phyloP scores from a whole-genome alignment of 2,113 vertebrate species.

The Mellivora capensis region DNA sequence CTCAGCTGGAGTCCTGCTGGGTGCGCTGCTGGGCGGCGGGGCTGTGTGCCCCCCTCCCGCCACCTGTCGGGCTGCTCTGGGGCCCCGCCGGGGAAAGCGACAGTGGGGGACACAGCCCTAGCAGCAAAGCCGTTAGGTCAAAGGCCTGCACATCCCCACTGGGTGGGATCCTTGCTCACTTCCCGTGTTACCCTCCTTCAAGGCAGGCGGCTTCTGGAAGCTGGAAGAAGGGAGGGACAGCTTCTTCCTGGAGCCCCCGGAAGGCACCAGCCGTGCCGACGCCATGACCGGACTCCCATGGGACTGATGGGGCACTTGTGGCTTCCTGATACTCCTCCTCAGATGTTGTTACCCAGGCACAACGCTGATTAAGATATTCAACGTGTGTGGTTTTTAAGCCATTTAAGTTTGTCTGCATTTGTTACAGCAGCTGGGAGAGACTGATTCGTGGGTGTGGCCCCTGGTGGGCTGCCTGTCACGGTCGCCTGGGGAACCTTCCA shows the following conservation, averaged over 20 bases:
- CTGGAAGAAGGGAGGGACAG: background rate
- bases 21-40: fast-evolving
- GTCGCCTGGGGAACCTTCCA: background rate
- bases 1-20: fast-evolving
- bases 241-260: background rate
- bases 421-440: background rate
- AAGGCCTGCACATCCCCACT: fast-evolving
- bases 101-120: background rate
- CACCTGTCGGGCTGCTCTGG: background rate
- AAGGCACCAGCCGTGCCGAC: background rate
- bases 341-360: no score
- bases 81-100: background rate
- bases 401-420: background rate
- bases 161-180: background rate
- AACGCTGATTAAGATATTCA: background rate
- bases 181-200: fast-evolving
- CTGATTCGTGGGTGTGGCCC: background rate
- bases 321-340: background rate
- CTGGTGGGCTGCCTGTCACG: background rate
- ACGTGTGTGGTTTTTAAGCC: background rate
- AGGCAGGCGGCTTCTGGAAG: background rate
- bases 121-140: background rate
- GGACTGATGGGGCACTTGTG: background rate
- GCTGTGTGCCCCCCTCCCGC: background rate
- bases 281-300: background rate